These are phyloP conservation scores for Parasteatoda tepidariorum DNA, from an alignment of 1,140 invertebrate species.

Conservation along the genomic window DNA sequence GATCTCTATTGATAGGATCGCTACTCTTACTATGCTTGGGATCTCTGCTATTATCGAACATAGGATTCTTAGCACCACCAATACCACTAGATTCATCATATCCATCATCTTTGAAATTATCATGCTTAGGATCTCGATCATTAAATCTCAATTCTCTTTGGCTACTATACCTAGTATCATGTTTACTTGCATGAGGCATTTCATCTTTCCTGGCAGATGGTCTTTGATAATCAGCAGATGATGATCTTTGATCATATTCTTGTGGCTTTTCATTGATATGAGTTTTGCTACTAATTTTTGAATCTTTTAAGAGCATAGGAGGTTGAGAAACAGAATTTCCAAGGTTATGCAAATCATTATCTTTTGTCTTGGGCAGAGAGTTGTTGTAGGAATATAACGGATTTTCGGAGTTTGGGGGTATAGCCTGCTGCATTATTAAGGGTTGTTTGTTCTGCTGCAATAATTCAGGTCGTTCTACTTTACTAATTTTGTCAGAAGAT, in stretches of 20 bases:
- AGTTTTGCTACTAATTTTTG: conserved; percentile 28
- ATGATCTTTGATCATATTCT: background rate
- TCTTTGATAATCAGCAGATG: background rate
- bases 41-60: background rate
- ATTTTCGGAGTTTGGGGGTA: background rate
- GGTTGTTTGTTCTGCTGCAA: too few species aligned
- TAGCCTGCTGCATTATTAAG: too few species aligned
- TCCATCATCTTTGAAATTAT: too few species aligned
- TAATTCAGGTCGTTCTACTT: background rate
- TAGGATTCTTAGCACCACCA: background rate
- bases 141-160: too few species aligned
- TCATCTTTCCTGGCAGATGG: background rate
- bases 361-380: background rate
- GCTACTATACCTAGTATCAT: background rate
- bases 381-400: background rate
- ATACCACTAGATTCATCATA: too few species aligned
- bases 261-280: background rate
- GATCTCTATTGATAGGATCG: too few species aligned
- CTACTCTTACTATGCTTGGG: background rate
- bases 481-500: background rate
- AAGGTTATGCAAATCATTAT: background rate
- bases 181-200: background rate
- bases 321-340: conserved; percentile 3
- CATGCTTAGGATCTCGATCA: too few species aligned
- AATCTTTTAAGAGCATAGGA: conserved; percentile 32